Conservation (phyloP, 2,113 vertebrate genomes). For the Sphyrna mokarran region DNA sequence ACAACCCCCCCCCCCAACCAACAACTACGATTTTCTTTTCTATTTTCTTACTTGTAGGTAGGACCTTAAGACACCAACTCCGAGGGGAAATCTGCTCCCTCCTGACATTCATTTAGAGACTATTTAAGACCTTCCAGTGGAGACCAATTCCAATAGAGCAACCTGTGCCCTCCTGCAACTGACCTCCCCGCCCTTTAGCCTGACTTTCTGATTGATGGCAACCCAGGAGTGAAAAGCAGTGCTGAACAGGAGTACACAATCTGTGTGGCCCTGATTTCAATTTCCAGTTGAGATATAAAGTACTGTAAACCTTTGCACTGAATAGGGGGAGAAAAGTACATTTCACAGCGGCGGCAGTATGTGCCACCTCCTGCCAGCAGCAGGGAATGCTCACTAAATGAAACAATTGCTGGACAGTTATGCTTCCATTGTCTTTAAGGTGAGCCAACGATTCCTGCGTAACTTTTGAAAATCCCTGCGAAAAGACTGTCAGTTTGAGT, state of each 20-base stretch:
- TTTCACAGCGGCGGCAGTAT: not conserved
- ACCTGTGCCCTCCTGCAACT: not conserved
- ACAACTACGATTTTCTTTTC: no score
- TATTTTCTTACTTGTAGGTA: not conserved
- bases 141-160: not conserved
- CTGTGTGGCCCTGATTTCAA: not conserved
- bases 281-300: not conserved
- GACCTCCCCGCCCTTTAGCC: not conserved
- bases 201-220: not conserved
- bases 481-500: not conserved
- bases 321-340: not conserved
- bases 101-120: not conserved
- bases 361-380: no score
- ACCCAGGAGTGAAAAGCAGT: not conserved
- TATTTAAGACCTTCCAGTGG: not conserved
- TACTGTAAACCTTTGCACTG: not conserved
- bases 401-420: not conserved
- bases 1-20: no score
- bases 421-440: not conserved
- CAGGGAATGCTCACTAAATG: not conserved
- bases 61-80: not conserved
- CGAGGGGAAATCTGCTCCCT: not conserved
- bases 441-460: not conserved
- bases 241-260: not conserved
- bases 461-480: not conserved